Base-by-base conservation (phyloP, 1,140 invertebrate genomes). In the Zaprionus ghesquierei region DNA sequence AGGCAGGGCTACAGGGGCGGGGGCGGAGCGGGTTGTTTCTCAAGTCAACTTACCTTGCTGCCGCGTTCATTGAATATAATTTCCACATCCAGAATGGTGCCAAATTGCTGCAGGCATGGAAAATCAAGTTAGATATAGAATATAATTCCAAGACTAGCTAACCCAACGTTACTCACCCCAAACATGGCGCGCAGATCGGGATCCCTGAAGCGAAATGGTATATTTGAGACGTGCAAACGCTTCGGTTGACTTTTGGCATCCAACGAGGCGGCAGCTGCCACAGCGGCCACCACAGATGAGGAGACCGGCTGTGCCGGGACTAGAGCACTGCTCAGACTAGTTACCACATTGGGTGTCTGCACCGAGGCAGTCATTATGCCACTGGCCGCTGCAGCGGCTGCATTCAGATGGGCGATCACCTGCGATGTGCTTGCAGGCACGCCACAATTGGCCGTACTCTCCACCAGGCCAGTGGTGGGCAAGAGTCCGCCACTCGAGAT, bases 41-140 rank as follows among this genome's bases (percentile, higher is more conserved):
- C n/a, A n/a, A n/a, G n/a, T n/a, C n/a, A 63, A 93, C 96, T 96
- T 96, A 99, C 98, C 98, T 99, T 99, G 81, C 98, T 99, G 92
- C 98, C 98, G 82, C 98, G 94, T 94, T 99, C 98, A 93, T 99
- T 99, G 94, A 99, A 99, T 92, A 99, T 99, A 91, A 99, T 99
- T 95, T 99, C 98, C 92, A 99, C 98, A 94, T 99, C 98, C 92
- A 99, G 94, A 92, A 99, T 99, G 91, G 96, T 95, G 86, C 98
- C 99, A 94, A 97, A 99, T 96, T 98, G 97, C 97, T 99, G 69
- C 25, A 63, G 63, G 41, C n/a, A n/a, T n/a, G 54, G n/a, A n/a
- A 33, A 23, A 2, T 25, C 25, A n/a, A 44, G 12, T 2, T 22
- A 20, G 56, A 94, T 93, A 93, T 77, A 64, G 49, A 66, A 69